Conservation (phyloP, 2,888 invertebrate species). For the Tolmerus cingulatus region DNA sequence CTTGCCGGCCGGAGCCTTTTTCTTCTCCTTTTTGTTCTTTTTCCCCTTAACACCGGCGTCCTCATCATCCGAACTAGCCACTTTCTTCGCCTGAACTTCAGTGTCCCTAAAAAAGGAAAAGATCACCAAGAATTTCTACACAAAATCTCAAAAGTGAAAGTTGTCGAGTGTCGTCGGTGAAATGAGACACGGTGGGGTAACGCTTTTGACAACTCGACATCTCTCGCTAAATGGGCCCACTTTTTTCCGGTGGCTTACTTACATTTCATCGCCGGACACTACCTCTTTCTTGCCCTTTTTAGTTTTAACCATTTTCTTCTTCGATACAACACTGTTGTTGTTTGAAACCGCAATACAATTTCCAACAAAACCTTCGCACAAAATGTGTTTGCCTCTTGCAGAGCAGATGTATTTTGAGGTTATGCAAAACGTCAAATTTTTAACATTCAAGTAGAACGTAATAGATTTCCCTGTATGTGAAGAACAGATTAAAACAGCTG, state of each 20-base stretch:
- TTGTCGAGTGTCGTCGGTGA: neutral
- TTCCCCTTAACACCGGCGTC: constrained; percentile 56
- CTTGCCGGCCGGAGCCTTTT: constrained; percentile 57
- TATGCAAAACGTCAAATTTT: neutral
- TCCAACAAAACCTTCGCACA: neutral
- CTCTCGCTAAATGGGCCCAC: neutral
- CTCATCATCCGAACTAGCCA: constrained; percentile 64
- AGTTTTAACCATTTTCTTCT: constrained; percentile 76
- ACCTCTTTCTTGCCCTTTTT: constrained; percentile 83
- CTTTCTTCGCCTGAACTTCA: constrained; percentile 61
- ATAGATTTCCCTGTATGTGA: neutral
- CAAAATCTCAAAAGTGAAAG: constrained; percentile 49
- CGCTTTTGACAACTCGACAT: constrained; percentile 42
- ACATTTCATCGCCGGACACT: constrained; percentile 79
- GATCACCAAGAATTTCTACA: constrained; percentile 13
- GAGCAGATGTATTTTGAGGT: constrained; percentile 9
- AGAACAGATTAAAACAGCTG: neutral
- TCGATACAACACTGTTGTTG: constrained; percentile 62
- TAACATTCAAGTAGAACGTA: neutral
- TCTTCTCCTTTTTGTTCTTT: constrained; percentile 57
- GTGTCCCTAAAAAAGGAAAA: constrained; percentile 66
- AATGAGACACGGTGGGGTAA: neutral
- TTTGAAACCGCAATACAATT: constrained; percentile 14
- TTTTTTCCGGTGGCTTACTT: constrained; percentile 62
- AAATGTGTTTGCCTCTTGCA: constrained; percentile 21